These are phyloP conservation scores for Sebastolobus altivelis DNA, from an alignment of 2,797 vertebrate genomes.

Conservation along the genomic window DNA sequence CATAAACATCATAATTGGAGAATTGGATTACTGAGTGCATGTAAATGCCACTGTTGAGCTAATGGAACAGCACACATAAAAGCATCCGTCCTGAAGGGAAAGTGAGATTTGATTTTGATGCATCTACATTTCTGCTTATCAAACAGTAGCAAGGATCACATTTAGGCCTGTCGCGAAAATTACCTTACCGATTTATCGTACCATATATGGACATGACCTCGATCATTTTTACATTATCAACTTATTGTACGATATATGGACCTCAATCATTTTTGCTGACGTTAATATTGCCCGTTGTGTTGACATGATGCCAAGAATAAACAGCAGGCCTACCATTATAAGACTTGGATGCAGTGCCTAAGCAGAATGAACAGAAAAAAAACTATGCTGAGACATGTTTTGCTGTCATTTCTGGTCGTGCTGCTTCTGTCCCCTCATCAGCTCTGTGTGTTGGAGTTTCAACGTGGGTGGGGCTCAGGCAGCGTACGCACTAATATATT, in stretches of 20 bases:
- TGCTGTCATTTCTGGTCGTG: not conserved
- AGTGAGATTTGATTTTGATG: not conserved
- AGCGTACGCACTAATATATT: no score
- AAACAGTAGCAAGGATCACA: not conserved
- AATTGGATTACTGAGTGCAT: conserved; percentile 9
- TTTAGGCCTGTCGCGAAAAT: not conserved
- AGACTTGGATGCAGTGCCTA: not conserved
- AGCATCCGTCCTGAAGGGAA: not conserved
- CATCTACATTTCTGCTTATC: not conserved
- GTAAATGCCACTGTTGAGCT: conserved; percentile 7
- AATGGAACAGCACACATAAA: conserved; percentile 4
- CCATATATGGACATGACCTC: not conserved
- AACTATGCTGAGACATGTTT: no score
- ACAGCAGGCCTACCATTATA: not conserved
- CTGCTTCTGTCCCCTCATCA: not conserved
- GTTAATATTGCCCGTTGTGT: not conserved
- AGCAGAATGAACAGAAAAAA: not conserved
- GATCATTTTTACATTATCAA: not conserved
- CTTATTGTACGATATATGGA: not conserved
- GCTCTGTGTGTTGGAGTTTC: not conserved
- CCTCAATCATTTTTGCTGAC: not conserved
- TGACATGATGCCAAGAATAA: not conserved
- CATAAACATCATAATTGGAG: not conserved
- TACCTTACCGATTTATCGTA: not conserved
- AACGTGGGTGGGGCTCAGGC: no score